Percentiles rank a stretch among this genome's conserved stretches.
phyloP scores from a whole-genome alignment of 2,113 vertebrate species.

The Poeciliopsis occidentalis region DNA sequence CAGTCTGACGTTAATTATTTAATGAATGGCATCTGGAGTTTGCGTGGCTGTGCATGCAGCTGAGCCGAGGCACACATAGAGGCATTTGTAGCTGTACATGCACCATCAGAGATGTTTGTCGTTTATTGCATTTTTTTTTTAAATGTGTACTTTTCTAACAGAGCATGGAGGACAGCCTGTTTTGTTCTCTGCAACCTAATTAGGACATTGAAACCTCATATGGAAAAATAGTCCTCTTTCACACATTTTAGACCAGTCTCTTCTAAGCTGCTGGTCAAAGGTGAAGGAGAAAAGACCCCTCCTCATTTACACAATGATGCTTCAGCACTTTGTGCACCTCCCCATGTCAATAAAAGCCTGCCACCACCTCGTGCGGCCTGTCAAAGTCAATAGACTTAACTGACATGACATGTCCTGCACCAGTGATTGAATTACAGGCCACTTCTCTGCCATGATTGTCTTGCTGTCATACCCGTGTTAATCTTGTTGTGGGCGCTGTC shows the following conservation, averaged over 20 bases:
- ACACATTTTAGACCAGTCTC: conserved; percentile 8
- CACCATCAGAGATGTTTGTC: neutral
- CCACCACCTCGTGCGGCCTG: conserved; percentile 61
- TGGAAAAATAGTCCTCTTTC: neutral
- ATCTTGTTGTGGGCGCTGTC: conserved; percentile 53
- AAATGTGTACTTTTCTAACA: neutral
- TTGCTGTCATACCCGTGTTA: conserved; percentile 68
- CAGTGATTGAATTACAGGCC: conserved; percentile 76
- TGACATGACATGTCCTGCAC: conserved; percentile 75
- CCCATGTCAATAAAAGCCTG: conserved; percentile 72
- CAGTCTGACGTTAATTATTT: conserved; percentile 77
- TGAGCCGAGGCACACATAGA: neutral
- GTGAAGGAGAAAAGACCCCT: conserved; percentile 56
- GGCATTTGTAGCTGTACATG: neutral
- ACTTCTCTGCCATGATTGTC: conserved; percentile 77
- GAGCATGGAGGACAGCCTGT: neutral
- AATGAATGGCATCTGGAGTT: conserved; percentile 71
- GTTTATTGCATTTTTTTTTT: neutral
- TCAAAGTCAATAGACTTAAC: conserved; percentile 76
- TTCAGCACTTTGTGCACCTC: conserved; percentile 73
- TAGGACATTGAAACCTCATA: neutral
- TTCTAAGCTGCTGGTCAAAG: conserved; percentile 50
- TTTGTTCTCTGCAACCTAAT: neutral
- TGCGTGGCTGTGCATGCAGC: conserved; percentile 27
- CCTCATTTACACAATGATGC: conserved; percentile 73